Evolutionary conservation across 2,888 invertebrate genomes (phyloP).

Genomic region (Drosophila suboccidentalis): DNA sequence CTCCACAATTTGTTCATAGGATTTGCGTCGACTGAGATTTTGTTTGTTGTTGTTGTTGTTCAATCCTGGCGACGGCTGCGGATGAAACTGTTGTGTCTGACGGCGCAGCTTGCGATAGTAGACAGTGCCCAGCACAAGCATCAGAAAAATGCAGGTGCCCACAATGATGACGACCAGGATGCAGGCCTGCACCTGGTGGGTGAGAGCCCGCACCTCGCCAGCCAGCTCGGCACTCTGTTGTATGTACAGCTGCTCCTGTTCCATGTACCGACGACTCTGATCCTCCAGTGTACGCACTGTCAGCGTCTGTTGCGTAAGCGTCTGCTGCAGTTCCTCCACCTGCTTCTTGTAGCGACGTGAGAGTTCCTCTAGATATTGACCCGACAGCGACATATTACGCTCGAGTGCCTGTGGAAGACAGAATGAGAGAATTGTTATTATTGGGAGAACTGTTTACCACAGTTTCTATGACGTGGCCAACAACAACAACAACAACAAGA

Average conservation of each 20-base stretch:
- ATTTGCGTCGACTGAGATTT: conserved; percentile 87
- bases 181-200: conserved; percentile 87
- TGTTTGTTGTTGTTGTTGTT: conserved; percentile 31
- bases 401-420: conserved; percentile 91
- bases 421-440: conserved; percentile 17
- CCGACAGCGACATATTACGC: conserved; percentile 98
- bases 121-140: conserved; percentile 81
- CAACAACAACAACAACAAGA: conserved; percentile 23
- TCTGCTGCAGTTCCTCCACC: conserved; percentile 96
- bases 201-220: conserved; percentile 89
- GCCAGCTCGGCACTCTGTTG: conserved; percentile 91
- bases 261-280: conserved; percentile 89
- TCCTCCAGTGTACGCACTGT: conserved; percentile 91
- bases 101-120: conserved; percentile 82
- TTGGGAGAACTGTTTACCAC: conserved; percentile 12
- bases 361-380: conserved; percentile 98
- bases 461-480: conserved; percentile 32
- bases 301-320: conserved; percentile 93
- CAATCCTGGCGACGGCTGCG: conserved; percentile 9
- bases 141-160: conserved; percentile 82
- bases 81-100: conserved; percentile 72
- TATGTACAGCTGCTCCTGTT: conserved; percentile 91
- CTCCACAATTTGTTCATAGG: conserved; percentile 88
- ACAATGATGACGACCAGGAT: conserved; percentile 83
- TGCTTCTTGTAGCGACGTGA: conserved; percentile 98